These are phyloP conservation scores for Dicaeum eximium DNA, from an alignment of 2,113 vertebrate species.

Conservation along the genomic window DNA sequence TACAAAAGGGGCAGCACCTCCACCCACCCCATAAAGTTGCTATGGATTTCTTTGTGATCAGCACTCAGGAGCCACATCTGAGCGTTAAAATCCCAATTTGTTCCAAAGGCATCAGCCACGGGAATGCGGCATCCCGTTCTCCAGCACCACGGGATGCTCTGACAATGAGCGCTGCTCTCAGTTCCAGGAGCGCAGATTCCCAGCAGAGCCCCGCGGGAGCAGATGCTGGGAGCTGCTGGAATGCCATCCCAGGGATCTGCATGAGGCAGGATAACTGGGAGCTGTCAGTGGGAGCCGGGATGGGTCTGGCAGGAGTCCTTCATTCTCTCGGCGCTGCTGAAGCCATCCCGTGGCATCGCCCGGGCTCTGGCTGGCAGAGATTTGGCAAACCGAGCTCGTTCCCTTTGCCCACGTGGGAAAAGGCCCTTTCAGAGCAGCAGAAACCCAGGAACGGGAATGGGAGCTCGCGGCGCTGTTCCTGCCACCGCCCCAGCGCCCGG, in stretches of 20 bases:
- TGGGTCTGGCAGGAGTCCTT: background rate
- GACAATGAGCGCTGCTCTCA: background rate
- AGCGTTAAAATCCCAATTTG: background rate
- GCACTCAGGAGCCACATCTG: background rate
- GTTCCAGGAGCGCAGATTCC: background rate
- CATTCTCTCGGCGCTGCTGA: background rate
- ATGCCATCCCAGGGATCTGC: background rate
- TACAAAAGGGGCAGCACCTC: background rate
- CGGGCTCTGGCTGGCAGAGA: background rate
- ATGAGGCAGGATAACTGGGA: background rate
- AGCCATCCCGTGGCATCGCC: background rate
- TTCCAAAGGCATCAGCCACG: background rate
- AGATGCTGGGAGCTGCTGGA: background rate
- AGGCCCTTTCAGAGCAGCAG: background rate
- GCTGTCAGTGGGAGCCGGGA: background rate
- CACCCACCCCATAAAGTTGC: background rate
- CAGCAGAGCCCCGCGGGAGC: background rate
- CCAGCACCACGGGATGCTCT: background rate
- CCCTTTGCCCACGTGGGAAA: rapidly evolving
- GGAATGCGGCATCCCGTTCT: background rate
- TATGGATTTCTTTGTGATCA: background rate
- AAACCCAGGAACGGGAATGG: background rate
- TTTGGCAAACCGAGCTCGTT: rapidly evolving
- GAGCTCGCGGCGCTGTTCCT: background rate
- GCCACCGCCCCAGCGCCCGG: rapidly evolving